A percentile compares a stretch with the other conserved stretches of the same genome.
These are phyloP conservation scores for Pipistrellus pipistrellus DNA, from an alignment of 2,797 vertebrate species.

Conservation along the genomic window DNA sequence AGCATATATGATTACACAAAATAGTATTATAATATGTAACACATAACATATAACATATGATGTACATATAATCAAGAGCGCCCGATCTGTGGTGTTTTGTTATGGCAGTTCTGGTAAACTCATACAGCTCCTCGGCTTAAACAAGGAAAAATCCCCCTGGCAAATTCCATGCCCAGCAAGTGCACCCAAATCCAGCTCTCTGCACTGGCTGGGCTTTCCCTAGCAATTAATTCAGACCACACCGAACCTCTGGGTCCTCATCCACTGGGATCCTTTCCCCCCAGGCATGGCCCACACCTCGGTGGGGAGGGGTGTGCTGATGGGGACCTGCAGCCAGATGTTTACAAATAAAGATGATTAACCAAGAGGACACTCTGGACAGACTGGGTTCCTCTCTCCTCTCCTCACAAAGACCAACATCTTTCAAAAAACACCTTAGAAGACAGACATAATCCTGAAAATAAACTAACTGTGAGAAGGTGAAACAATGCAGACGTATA, in stretches of 20 bases:
- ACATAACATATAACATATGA: background rate
- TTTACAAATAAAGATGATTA: background rate
- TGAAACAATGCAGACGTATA: background rate
- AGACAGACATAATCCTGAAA: background rate
- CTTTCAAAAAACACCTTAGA: background rate
- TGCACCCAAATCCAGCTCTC: background rate
- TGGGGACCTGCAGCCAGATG: background rate
- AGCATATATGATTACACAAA: background rate
- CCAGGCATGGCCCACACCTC: background rate
- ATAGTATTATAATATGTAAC: too few species aligned
- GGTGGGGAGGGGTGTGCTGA: too few species aligned
- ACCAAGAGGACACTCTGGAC: background rate
- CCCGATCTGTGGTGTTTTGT: background rate
- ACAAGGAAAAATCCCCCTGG: background rate
- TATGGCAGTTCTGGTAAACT: too few species aligned
- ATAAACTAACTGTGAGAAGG: background rate
- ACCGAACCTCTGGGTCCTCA: background rate
- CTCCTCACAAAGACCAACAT: background rate
- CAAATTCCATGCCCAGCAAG: background rate
- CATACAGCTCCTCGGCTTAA: background rate
- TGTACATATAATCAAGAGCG: background rate
- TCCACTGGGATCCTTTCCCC: background rate
- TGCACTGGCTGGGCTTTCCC: background rate
- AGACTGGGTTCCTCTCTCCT: background rate
- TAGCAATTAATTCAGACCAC: background rate